These are phyloP conservation scores for Apantesis nais DNA, from an alignment of 2,888 invertebrate genomes.

Conservation along the genomic window DNA sequence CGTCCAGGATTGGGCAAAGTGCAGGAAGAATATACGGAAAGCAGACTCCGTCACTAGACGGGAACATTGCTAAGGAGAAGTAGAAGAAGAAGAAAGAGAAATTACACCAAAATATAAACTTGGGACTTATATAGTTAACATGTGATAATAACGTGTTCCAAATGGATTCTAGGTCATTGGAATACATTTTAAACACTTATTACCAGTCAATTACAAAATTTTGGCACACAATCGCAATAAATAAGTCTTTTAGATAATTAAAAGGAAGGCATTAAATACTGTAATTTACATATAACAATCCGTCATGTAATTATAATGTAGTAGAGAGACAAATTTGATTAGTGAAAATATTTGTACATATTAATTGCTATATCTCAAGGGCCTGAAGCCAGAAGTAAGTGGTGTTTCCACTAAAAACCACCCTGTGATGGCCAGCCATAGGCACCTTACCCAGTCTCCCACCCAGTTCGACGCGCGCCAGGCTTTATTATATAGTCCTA, in stretches of 20 bases:
- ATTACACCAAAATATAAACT: not conserved
- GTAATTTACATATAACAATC: constrained; percentile 14
- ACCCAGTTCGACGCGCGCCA: too few species aligned
- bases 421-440: too few species aligned
- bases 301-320: not conserved
- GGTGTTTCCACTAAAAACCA: too few species aligned
- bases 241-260: constrained; percentile 19
- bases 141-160: not conserved
- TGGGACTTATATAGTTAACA: not conserved
- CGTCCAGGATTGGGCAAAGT: too few species aligned
- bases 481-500: too few species aligned
- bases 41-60: too few species aligned
- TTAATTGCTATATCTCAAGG: not conserved
- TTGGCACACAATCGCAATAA: constrained; percentile 45
- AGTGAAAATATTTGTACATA: not conserved
- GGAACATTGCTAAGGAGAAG: too few species aligned
- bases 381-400: too few species aligned
- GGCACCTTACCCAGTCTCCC: too few species aligned
- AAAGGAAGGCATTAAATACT: constrained; percentile 15
- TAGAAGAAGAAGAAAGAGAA: too few species aligned
- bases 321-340: not conserved
- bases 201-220: constrained; percentile 20
- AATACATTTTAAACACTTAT: constrained; percentile 17
- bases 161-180: constrained; percentile 30
- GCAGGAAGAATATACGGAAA: too few species aligned